Percentiles rank a stretch among this genome's conserved stretches.
phyloP scores from a whole-genome alignment of 2,113 vertebrate species.

The Elephas maximus region DNA sequence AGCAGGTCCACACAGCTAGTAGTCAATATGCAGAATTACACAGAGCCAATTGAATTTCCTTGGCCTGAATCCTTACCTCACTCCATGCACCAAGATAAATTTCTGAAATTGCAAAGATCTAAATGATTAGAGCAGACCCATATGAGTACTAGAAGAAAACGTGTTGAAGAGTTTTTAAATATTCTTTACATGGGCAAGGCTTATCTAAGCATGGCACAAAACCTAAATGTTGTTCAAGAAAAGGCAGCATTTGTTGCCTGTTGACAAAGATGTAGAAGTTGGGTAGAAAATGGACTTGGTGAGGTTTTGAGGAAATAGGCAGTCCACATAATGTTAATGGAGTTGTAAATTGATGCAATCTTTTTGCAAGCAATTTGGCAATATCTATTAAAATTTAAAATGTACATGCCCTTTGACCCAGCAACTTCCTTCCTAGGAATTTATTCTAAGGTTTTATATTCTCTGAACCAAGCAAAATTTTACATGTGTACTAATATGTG shows the following conservation, averaged over 20 bases:
- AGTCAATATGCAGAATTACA: neutral
- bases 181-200: neutral
- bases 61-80: neutral
- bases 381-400: conserved; percentile 75
- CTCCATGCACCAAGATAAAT: neutral
- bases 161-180: no score
- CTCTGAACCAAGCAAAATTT: neutral
- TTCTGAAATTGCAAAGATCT: neutral
- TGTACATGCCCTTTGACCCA: conserved; percentile 57
- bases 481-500: neutral
- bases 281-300: neutral
- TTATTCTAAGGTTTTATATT: conserved; percentile 14
- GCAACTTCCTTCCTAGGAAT: conserved; percentile 21
- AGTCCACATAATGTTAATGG: conserved; percentile 38
- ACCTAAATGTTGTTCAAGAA: neutral
- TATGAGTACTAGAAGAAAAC: no score
- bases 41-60: neutral
- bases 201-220: neutral
- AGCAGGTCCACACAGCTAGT: neutral
- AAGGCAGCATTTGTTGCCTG: neutral
- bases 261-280: conserved; percentile 37
- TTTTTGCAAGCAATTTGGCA: conserved; percentile 63
- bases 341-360: conserved; percentile 49
- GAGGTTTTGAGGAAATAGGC: conserved; percentile 48
- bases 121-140: neutral